Conservation (phyloP, 2,888 invertebrate species). For the Scaptomyza flava region DNA sequence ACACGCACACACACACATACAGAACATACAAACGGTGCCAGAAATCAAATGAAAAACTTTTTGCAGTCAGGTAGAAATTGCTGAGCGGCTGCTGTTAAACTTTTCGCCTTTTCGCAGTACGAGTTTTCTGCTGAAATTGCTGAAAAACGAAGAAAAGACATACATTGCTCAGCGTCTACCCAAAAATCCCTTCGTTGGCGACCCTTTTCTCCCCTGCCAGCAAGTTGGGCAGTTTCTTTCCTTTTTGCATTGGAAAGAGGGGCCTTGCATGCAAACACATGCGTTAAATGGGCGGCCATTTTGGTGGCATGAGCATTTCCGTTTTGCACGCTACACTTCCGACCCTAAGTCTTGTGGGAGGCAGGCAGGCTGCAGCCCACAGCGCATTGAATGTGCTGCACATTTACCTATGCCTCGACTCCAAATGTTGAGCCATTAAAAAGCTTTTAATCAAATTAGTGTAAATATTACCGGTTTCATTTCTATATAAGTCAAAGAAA, state of each 20-base stretch:
- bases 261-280: slow-evolving; percentile 65
- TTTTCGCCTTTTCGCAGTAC: slow-evolving; percentile 69
- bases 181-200: background rate
- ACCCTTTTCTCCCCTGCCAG: background rate
- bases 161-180: slow-evolving; percentile 22
- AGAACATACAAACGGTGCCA: slow-evolving; percentile 30
- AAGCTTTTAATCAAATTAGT: slow-evolving; percentile 80
- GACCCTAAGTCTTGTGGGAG: slow-evolving; percentile 14
- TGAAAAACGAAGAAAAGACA: slow-evolving; percentile 57
- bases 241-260: slow-evolving; percentile 2
- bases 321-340: slow-evolving; percentile 65
- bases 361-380: slow-evolving; percentile 11
- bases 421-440: slow-evolving; percentile 70
- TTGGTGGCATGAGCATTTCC: slow-evolving; percentile 57
- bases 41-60: slow-evolving; percentile 78
- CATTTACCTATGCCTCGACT: slow-evolving; percentile 54
- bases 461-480: slow-evolving; percentile 63
- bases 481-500: background rate
- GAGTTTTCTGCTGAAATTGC: slow-evolving; percentile 75
- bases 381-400: slow-evolving; percentile 43
- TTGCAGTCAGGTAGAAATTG: slow-evolving; percentile 76
- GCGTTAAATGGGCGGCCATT: slow-evolving; percentile 73
- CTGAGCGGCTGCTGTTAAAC: slow-evolving; percentile 73
- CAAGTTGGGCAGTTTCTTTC: background rate
- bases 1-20: slow-evolving; percentile 20